Percentiles rank a stretch among this genome's conserved stretches.
Evolutionary conservation across 2,888 invertebrate genomes (phyloP).

Genomic region (Conus canariensis): DNA sequence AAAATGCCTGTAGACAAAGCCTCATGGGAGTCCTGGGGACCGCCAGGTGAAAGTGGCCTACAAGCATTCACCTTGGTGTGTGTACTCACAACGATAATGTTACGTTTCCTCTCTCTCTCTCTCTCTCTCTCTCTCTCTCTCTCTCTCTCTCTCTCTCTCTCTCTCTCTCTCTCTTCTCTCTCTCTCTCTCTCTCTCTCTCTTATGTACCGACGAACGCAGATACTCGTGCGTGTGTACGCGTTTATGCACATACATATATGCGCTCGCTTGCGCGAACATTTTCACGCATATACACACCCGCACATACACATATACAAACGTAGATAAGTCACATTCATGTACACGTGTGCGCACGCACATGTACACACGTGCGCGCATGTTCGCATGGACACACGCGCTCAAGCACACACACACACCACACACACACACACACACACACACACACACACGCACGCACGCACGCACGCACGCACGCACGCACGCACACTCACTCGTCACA

Average conservation of each 20-base stretch:
- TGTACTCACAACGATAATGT: no score
- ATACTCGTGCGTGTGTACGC: neutral
- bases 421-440: no score
- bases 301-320: neutral
- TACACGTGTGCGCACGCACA: neutral
- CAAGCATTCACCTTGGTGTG: no score
- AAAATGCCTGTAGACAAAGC: no score
- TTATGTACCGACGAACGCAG: neutral
- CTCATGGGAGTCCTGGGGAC: no score
- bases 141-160: constrained; percentile 10
- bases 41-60: no score
- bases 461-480: no score
- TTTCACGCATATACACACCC: no score
- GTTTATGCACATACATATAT: neutral
- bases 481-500: no score
- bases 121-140: neutral
- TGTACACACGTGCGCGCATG: neutral
- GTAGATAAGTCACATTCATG: no score
- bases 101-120: neutral
- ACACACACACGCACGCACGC: neutral
- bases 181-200: neutral
- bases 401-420: neutral
- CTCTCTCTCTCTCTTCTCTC: neutral
- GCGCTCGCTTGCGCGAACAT: neutral
- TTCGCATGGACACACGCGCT: neutral